Conservation (phyloP, 2,888 invertebrate species). For the Parascotia fuliginaria region DNA sequence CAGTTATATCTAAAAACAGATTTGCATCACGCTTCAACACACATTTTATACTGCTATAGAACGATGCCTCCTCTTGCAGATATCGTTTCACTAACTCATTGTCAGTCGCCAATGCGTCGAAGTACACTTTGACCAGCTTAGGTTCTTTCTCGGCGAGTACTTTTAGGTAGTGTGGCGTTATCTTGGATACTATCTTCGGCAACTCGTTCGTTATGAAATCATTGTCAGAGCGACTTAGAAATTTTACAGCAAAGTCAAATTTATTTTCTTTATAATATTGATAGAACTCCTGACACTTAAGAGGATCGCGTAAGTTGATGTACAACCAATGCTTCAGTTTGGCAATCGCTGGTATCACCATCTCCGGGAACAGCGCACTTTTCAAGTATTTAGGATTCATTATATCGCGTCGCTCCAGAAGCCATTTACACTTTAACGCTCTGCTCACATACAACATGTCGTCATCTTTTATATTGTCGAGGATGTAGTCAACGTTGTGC, state of each 20-base stretch:
- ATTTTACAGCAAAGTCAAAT: constrained; percentile 53
- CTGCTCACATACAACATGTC: constrained; percentile 68
- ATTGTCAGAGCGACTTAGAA: constrained; percentile 52
- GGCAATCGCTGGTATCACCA: constrained; percentile 56
- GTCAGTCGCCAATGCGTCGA: constrained; percentile 46
- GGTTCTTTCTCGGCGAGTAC: constrained; percentile 57
- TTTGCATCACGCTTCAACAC: constrained; percentile 54
- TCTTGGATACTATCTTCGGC: constrained; percentile 45
- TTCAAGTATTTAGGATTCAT: constrained; percentile 63
- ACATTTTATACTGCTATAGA: constrained; percentile 50
- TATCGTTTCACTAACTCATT: constrained; percentile 40
- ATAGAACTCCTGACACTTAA: constrained; percentile 59
- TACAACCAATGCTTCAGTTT: constrained; percentile 61
- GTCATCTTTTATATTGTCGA: constrained; percentile 58
- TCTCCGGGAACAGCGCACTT: constrained; percentile 56
- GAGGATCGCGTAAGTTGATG: constrained; percentile 38
- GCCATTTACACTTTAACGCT: constrained; percentile 65
- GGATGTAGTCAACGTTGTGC: constrained; percentile 56
- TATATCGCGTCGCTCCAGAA: constrained; percentile 52
- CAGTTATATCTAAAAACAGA: constrained; percentile 55
- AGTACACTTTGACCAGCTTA: constrained; percentile 53
- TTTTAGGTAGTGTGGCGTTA: constrained; percentile 56
- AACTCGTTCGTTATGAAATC: constrained; percentile 51
- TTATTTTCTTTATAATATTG: constrained; percentile 49
- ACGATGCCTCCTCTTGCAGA: constrained; percentile 32